phyloP scores from a whole-genome alignment of 2,113 vertebrate genomes.

The Empidonax alnorum region DNA sequence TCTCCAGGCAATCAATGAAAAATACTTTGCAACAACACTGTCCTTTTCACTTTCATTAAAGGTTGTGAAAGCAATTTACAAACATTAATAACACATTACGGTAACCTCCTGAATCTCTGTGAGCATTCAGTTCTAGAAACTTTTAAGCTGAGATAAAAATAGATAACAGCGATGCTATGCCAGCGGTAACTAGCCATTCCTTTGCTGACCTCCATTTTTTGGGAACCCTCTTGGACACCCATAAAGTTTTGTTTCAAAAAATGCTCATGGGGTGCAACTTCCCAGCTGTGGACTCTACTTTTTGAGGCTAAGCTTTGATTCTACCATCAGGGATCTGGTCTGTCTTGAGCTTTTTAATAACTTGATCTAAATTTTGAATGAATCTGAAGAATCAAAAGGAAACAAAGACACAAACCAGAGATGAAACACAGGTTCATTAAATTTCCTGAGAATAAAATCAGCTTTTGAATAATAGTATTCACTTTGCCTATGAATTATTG shows the following conservation, averaged over 20 bases:
- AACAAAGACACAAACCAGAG: not conserved
- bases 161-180: not conserved
- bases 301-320: not conserved
- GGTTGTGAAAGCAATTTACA: conserved; percentile 35
- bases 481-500: not conserved
- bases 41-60: conserved; percentile 14
- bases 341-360: not conserved
- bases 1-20: conserved; percentile 43
- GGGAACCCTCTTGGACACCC: not conserved
- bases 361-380: not conserved
- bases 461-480: not conserved
- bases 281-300: not conserved
- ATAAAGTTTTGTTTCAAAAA: not conserved
- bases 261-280: not conserved
- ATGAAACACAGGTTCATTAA: not conserved
- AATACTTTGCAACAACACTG: conserved; percentile 1
- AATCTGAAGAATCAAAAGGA: not conserved
- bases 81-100: conserved; percentile 8
- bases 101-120: not conserved
- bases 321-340: not conserved
- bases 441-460: not conserved
- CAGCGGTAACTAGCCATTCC: not conserved
- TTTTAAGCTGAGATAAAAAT: not conserved
- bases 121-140: not conserved
- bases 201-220: not conserved